Conservation (phyloP, 2,888 invertebrate species). For the Sericinus montela region DNA sequence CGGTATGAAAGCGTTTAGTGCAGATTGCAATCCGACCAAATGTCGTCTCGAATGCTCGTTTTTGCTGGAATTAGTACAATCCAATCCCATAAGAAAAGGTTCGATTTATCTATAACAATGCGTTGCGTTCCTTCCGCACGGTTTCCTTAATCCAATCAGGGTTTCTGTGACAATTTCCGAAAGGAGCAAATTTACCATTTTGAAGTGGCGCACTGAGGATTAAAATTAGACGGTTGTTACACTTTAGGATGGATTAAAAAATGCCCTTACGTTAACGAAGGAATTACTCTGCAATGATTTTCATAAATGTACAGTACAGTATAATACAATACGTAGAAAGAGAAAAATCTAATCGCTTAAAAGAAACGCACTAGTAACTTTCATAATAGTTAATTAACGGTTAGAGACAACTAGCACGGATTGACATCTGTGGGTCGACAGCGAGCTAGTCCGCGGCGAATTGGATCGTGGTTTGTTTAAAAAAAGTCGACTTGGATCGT, state of each 20-base stretch:
- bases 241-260: conserved; percentile 21
- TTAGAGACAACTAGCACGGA: conserved; percentile 29
- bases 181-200: conserved; percentile 23
- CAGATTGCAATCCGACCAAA: conserved; percentile 39
- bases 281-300: too few species aligned
- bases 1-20: conserved; percentile 39
- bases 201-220: conserved; percentile 39
- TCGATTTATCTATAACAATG: conserved; percentile 26
- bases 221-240: conserved; percentile 38
- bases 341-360: background rate
- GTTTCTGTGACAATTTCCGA: conserved; percentile 37
- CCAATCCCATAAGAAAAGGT: conserved; percentile 43
- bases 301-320: too few species aligned
- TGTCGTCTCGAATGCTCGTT: conserved; percentile 39
- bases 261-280: too few species aligned
- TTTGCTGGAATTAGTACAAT: conserved; percentile 56
- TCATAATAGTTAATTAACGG: conserved; percentile 27
- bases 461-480: conserved; percentile 61
- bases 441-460: conserved; percentile 55
- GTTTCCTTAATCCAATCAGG: conserved; percentile 38
- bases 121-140: conserved; percentile 39
- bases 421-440: conserved; percentile 44
- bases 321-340: too few species aligned
- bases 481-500: conserved; percentile 66
- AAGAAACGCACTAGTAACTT: conserved; percentile 32